These are phyloP conservation scores for Heterohyrax brucei DNA, from an alignment of 2,797 vertebrate genomes.

Conservation along the genomic window DNA sequence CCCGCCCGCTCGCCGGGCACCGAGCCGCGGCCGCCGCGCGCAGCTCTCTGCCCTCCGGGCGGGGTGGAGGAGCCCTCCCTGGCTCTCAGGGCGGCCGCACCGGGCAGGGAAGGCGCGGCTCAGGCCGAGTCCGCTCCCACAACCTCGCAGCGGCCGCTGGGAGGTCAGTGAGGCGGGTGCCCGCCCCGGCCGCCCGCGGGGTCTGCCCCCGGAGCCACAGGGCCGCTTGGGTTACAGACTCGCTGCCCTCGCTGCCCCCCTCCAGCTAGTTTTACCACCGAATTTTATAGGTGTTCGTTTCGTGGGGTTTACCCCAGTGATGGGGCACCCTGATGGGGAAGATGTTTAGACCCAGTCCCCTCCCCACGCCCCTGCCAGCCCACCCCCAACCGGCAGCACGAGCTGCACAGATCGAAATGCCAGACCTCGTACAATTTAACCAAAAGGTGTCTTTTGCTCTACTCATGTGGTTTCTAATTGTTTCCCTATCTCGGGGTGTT, in stretches of 20 bases:
- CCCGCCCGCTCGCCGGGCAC: conserved; percentile 81
- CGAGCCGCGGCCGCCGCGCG: conserved; percentile 76
- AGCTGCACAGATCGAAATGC: neutral
- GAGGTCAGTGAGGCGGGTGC: conserved; percentile 57
- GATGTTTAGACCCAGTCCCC: neutral
- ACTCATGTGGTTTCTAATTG: neutral
- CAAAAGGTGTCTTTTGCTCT: neutral
- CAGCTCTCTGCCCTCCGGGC: conserved; percentile 74
- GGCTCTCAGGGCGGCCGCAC: neutral
- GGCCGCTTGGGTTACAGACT: conserved; percentile 90
- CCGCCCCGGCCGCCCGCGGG: conserved; percentile 31
- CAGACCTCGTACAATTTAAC: neutral
- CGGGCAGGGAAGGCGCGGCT: conserved; percentile 10
- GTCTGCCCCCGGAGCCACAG: conserved; percentile 80
- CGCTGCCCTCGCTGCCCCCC: conserved; percentile 91
- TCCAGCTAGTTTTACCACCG: conserved; percentile 93
- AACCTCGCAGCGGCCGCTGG: conserved; percentile 46
- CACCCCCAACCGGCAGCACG: neutral
- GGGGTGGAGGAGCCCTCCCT: conserved; percentile 70
- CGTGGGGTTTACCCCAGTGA: conserved; percentile 1
- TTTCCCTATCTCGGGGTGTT: neutral
- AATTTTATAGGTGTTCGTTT: conserved; percentile 55
- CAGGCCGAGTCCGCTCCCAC: conserved; percentile 64
- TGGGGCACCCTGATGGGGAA: conserved; percentile 43
- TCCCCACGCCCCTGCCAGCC: neutral